A percentile compares a stretch with the other conserved stretches of the same genome.
Evolutionary conservation across 1,140 invertebrate genomes (phyloP).

Genomic region (Carposina sasakii): DNA sequence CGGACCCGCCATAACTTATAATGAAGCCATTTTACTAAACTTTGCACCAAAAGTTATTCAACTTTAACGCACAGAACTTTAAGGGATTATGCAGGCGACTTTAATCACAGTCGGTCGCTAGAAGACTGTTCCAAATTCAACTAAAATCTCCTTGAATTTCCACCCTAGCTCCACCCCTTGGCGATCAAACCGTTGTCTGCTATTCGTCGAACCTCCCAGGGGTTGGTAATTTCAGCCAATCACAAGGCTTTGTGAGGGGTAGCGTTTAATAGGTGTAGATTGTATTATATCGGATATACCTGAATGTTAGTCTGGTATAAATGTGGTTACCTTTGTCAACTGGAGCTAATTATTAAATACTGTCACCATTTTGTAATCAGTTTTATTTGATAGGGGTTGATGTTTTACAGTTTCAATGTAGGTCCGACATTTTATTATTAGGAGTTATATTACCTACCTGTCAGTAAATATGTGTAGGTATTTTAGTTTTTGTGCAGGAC

Average conservation of each 20-base stretch:
- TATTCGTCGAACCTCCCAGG: constrained; percentile 54
- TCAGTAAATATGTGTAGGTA: no score
- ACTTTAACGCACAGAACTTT: constrained; percentile 14
- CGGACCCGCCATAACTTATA: constrained; percentile 89
- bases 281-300: constrained; percentile 63
- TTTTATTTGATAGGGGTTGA: no score
- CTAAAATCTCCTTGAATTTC: constrained; percentile 53
- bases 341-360: no score
- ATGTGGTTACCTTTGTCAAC: constrained; percentile 47
- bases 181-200: constrained; percentile 33
- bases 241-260: constrained; percentile 34
- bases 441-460: no score
- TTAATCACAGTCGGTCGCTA: no score
- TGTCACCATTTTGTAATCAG: no score
- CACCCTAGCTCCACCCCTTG: constrained; percentile 62
- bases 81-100: not conserved
- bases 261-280: constrained; percentile 69
- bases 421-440: no score
- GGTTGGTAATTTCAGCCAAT: constrained; percentile 63
- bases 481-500: no score
- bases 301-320: constrained; percentile 57
- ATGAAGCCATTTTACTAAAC: no score
- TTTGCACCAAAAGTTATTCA: constrained; percentile 3
- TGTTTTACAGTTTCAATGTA: no score
- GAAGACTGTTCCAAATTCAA: constrained; percentile 52